Conservation (phyloP, 2,797 vertebrate species). For the Argentina silus region DNA sequence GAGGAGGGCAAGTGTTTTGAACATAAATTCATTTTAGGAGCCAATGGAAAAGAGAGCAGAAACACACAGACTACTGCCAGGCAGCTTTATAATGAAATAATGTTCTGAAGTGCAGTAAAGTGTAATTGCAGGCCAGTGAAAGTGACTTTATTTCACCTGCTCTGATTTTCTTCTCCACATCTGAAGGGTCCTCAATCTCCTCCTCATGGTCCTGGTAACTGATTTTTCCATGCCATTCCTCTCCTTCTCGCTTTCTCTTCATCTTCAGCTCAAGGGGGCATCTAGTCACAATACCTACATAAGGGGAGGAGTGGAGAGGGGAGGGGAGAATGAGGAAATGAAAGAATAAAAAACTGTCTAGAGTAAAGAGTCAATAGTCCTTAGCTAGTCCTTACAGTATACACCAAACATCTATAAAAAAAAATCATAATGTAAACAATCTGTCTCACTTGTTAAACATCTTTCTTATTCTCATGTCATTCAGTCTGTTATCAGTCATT, state of each 20-base stretch:
- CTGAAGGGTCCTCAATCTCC: slow-evolving; percentile 42
- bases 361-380: not conserved
- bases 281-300: slow-evolving; percentile 78
- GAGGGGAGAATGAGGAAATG: not conserved
- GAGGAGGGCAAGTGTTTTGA: slow-evolving; percentile 2
- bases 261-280: slow-evolving; percentile 80
- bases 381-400: not conserved
- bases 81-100: not conserved
- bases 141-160: slow-evolving; percentile 46
- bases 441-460: no score
- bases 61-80: not conserved
- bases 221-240: slow-evolving; percentile 71
- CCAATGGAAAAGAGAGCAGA: not conserved
- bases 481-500: no score
- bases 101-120: not conserved
- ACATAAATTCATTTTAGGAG: not conserved
- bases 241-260: slow-evolving; percentile 62
- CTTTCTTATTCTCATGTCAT: no score
- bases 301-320: no score
- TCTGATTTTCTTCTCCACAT: slow-evolving; percentile 52
- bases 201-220: slow-evolving; percentile 50
- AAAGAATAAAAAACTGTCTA: not conserved
- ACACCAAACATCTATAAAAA: not conserved
- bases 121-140: not conserved
- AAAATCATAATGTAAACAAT: no score